Evolutionary conservation across 2,888 invertebrate genomes (phyloP), one percentile per base, ranked within the genome.

Genomic region (Notodromas monacha): DNA sequence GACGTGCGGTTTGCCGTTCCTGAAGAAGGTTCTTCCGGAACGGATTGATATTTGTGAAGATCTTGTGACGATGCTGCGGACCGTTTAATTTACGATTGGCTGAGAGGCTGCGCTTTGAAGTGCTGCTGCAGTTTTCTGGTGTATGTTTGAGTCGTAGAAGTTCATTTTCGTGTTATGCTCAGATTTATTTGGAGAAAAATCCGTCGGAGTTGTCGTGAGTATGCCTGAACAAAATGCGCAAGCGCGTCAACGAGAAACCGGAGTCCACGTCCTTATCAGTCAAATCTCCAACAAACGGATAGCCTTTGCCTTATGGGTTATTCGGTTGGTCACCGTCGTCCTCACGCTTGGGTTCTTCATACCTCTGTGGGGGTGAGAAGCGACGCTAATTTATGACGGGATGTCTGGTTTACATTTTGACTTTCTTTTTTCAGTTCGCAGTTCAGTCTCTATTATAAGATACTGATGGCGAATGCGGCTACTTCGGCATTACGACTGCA

Each of bases 401-500:
- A 28, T 26, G 16, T 26, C 15, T 30, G 16, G 12, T 11, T 12
- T 32, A 11, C 26, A 12, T 29, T 15, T 12, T 12, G 15, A n/a
- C 33, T 36, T 32, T 34, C 36, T 34, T 41, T 38, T 56, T 60
- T 42, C 41, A 69, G 69, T 39, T 64, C 61, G 46, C 60, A 68
- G 15, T 61, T 63, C 43, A 74, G 68, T 45, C 65, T 68, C 29
- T 86, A 81, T 52, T 72, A 73, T 53, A 77, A 84, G 54, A 77
- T 77, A 11, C 55, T 96, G 37, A 58, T 89, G 38, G 72, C 73
- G 31, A 79, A 74, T 56, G 86, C 84, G 10, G 89, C 89, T 4
- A 77, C 77, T 3, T 86, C 79, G 41, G 86, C 89, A 2, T 58
- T 96, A 31, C 60, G 96, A 34, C 57, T 96, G 39, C 89, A 92